These are phyloP conservation scores for Habroteleia sp. DNA, from an alignment of 2,888 invertebrate genomes.

Conservation along the genomic window DNA sequence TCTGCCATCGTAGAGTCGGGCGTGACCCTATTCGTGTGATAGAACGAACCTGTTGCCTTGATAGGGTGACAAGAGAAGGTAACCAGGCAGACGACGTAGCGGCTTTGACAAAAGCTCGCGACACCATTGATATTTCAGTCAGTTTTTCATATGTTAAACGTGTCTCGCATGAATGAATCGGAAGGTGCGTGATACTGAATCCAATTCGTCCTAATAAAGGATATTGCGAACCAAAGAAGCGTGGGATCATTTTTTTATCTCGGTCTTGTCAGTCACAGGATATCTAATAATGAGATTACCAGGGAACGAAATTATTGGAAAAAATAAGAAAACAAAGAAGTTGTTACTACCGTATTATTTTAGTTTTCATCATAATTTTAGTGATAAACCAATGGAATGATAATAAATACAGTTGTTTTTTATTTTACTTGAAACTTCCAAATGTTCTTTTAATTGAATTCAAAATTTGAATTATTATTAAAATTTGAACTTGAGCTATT, in stretches of 20 bases:
- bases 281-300: conserved; percentile 6
- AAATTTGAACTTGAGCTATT: too few relatives aligned
- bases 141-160: conserved; percentile 78
- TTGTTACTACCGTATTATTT: too few relatives aligned
- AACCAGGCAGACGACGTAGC: conserved; percentile 57
- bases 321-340: not conserved
- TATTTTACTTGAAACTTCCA: too few relatives aligned
- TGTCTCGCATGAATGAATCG: conserved; percentile 68
- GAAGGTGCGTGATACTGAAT: conserved; percentile 80
- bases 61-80: conserved; percentile 25
- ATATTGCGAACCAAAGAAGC: conserved; percentile 77
- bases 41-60: conserved; percentile 73
- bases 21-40: conserved; percentile 67
- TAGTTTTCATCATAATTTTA: too few relatives aligned
- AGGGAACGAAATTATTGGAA: conserved; percentile 8
- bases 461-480: too few relatives aligned
- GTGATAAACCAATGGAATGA: too few relatives aligned
- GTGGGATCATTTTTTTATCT: conserved; percentile 76
- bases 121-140: conserved; percentile 71
- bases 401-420: too few relatives aligned
- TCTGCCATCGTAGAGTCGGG: conserved; percentile 68
- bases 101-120: conserved; percentile 72
- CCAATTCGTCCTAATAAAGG: conserved; percentile 79
- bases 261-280: conserved; percentile 29
- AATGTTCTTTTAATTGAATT: too few relatives aligned